These are phyloP conservation scores for Artibeus jamaicensis DNA, from an alignment of 2,797 vertebrate genomes.

Conservation along the genomic window DNA sequence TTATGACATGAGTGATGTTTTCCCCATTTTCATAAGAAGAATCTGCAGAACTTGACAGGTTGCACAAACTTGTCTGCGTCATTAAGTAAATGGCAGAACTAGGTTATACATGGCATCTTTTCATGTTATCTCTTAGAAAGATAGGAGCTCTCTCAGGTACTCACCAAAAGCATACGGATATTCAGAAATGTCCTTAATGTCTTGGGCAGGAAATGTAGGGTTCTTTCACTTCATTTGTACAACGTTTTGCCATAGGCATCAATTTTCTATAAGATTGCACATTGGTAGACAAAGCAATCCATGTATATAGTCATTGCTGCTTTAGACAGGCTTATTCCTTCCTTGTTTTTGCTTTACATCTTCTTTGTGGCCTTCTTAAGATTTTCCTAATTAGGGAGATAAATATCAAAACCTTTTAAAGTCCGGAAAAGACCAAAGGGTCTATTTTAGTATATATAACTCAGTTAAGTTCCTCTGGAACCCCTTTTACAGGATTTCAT, in stretches of 20 bases:
- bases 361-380: background rate
- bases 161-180: background rate
- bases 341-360: background rate
- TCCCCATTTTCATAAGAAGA: background rate
- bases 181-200: background rate
- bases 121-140: background rate
- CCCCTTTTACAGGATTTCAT: constrained; percentile 14
- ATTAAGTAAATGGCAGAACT: background rate
- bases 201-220: background rate
- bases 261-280: background rate
- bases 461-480: background rate
- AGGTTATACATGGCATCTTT: background rate
- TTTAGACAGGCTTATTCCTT: background rate
- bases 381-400: background rate
- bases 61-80: background rate
- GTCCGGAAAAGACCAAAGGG: background rate
- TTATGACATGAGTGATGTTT: background rate
- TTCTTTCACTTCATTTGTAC: background rate
- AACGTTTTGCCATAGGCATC: background rate
- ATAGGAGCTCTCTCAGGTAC: background rate
- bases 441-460: background rate
- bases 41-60: background rate
- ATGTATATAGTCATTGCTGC: background rate
- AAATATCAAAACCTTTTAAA: background rate
- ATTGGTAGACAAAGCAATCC: background rate